Base-by-base conservation (phyloP, 2,797 vertebrate species). In the Falco rusticolus region DNA sequence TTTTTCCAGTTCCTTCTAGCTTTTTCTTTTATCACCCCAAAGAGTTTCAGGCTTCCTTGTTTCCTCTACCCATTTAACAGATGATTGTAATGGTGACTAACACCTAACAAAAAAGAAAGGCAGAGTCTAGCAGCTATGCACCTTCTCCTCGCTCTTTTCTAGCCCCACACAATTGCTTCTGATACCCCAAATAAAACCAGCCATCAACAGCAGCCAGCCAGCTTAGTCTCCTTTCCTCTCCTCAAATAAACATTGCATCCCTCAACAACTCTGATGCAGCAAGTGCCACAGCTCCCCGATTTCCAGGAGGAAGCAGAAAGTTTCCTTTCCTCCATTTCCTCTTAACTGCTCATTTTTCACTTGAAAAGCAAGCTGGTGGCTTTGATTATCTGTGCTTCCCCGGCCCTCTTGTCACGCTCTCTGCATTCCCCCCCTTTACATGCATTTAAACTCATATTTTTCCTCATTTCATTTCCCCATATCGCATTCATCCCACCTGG, bases 251-350 rank as follows among this genome's bases (percentile, higher is more conserved):
- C 26, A 82, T 18, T 66, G 56, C 16, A 53, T 33, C 10, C 3
- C 20, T 5, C 26, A 70, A 28, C 9, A 84, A 26, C 31, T 53
- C 34, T 16, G 19, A 66, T 39, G 29, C 45, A 93, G 28, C 16
- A 77, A 70, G 12, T 43, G 50, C 57, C 0, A 0, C 25, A 68
- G 53, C 20, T 84, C 25, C 60, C 56, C 2, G 0, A 6, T 68
- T 96, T 92, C 65, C 65, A 91, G 34, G 24, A 83, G 20, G 56
- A 86, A 91, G 59, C 16, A 89, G 76, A 47, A 94, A 93, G 29
- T 70, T 82, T 88, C 63, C 33, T 78, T 90, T 48, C 57, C 37
- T 84, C 1, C 4, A 12, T 70, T 89, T 85, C 45, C 34, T 84
- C 25, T 25, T 63, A 65, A 31, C 21, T 33, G 6, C 12, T 89